phyloP scores from a whole-genome alignment of 2,797 vertebrate genomes.

The Gymnoscopelus braueri region DNA sequence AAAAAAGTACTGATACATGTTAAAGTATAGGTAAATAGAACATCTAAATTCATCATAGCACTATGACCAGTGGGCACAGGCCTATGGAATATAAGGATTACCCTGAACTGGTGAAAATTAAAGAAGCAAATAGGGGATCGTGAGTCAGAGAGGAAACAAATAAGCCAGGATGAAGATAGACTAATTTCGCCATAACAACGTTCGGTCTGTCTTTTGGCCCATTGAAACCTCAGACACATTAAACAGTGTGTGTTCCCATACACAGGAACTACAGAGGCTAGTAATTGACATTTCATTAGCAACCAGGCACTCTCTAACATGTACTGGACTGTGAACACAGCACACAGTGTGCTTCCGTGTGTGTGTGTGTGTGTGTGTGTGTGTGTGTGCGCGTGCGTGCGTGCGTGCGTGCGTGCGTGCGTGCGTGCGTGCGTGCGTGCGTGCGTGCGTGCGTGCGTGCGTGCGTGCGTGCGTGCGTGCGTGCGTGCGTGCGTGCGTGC shows the following conservation, averaged over 20 bases:
- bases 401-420: no score
- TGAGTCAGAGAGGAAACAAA: conserved; percentile 65
- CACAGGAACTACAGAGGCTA: conserved; percentile 12
- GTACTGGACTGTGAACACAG: neutral
- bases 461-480: no score
- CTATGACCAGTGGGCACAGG: no score
- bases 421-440: no score
- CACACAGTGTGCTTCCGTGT: conserved; percentile 3
- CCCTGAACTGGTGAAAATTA: conserved; percentile 25
- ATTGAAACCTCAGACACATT: conserved; percentile 58
- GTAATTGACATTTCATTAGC: conserved; percentile 63
- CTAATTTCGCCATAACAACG: conserved; percentile 27
- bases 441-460: no score
- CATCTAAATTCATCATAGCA: no score
- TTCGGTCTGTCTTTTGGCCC: conserved; percentile 41
- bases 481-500: no score
- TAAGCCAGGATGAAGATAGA: conserved; percentile 37
- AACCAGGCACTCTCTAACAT: conserved; percentile 17
- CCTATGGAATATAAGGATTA: conserved; percentile 17
- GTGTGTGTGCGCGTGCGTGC: neutral
- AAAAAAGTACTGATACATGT: no score
- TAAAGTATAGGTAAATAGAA: no score
- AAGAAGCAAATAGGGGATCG: conserved; percentile 11
- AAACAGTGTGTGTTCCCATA: conserved; percentile 70
- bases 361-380: conserved; percentile 11